Evolutionary conservation across 2,888 invertebrate species (phyloP).

Genomic region (Oegoconia quadripuncta): DNA sequence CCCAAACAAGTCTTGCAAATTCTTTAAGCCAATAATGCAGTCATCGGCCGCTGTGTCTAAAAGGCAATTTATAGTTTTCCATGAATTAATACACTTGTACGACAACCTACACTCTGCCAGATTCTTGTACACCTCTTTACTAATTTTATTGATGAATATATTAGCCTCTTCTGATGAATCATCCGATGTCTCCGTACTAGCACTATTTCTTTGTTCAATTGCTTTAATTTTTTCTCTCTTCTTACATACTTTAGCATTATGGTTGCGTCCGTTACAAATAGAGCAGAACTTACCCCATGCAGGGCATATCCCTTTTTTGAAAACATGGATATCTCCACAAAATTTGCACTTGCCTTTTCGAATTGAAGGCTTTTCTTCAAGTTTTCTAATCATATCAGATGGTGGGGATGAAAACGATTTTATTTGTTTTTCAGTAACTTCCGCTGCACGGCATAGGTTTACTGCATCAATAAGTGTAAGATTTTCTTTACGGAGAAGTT

Average conservation of each 20-base stretch:
- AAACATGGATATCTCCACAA: slow-evolving; percentile 2
- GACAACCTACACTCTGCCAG: neutral
- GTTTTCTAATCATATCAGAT: neutral
- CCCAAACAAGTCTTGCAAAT: slow-evolving; percentile 4
- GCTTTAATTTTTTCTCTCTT: slow-evolving; percentile 3
- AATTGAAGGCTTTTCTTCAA: neutral
- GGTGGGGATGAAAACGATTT: neutral
- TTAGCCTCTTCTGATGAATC: too few species aligned
- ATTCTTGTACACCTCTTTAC: neutral
- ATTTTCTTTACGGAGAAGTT: slow-evolving; percentile 3
- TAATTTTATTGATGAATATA: neutral
- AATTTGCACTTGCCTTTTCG: neutral
- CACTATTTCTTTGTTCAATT: too few species aligned
- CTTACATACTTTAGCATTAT: slow-evolving; percentile 10
- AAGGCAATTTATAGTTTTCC: slow-evolving; percentile 1
- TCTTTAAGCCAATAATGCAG: slow-evolving; percentile 1
- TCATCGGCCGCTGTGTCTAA: slow-evolving; percentile 10
- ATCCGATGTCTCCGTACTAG: neutral
- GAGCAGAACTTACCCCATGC: slow-evolving; percentile 9
- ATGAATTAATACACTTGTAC: neutral
- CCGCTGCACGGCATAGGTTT: neutral
- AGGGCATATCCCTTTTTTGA: slow-evolving; percentile 6
- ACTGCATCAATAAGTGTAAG: slow-evolving; percentile 2
- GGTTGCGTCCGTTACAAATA: slow-evolving; percentile 8
- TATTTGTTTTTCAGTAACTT: slow-evolving; percentile 4